Base-by-base conservation (phyloP, 92 coral and sea anemone species). In the Palythoa grandis region DNA sequence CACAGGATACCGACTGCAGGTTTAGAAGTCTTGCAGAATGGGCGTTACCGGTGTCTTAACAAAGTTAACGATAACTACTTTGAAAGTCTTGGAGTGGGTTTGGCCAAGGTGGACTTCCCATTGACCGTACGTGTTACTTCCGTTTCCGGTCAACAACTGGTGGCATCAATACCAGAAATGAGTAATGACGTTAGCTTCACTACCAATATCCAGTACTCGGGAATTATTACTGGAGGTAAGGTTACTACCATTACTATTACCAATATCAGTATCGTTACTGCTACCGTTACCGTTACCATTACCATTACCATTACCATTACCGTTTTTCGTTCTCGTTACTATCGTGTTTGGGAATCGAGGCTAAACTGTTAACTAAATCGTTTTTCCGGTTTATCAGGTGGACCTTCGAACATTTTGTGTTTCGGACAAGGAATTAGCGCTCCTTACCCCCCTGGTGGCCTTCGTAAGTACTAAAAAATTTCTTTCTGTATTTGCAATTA, bases 1-100 rank as follows among this genome's bases (percentile, higher is more conserved):
- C 60, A 25, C 85, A 94, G 98, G 70, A 88, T 94, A 25, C 98
- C 98, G 37, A 88, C 98, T n/a, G 98, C 95, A 0, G 98, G 98
- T 9, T 78, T 92, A 22, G 98, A 94, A 58, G 89, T 90, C 50
- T 52, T 92, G 48, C 90, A 90, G 11, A 87, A 91, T 2, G 93
- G 89, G 68, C 86, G 83, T 48, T 94, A 88, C 78, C 92, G 88
- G 74, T 94, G 98, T 47, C 88, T 94, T 25, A 88, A 86, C 63
- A 93, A 95, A 11, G 87, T 80, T 10, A 74, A 56, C 11, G 98
- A 92, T 60, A 94, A 94, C 87, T 94, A 88, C 79, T 94, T 92
- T 75, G 85, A 80, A 58, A 80, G 85, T 48, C 91, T 94, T 4
- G 95, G 94, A 19, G 70, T 53, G 60, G 92, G 94, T 1, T 83